Evolutionary conservation across 2,113 vertebrate genomes (phyloP), one percentile per base, ranked within the genome.

Genomic region (Panthera tigris): DNA sequence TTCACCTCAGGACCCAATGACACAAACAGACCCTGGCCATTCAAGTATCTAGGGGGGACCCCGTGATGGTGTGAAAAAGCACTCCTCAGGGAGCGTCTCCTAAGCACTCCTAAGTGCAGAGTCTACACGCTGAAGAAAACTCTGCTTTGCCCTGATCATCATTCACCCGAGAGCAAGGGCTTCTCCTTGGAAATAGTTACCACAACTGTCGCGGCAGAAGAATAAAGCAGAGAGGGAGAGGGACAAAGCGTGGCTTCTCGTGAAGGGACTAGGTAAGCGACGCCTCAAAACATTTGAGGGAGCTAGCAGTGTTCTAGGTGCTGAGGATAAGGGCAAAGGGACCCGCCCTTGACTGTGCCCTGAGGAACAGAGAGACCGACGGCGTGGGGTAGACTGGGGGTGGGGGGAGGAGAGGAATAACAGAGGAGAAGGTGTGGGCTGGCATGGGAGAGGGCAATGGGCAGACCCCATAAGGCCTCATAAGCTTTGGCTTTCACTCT

Each of bases 331-430:
- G n/a, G 50, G 5, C 66, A 73, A 87, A 97, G 33, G 19, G 16
- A 48, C 68, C 82, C 18, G 11, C 12, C 25, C 63, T 18, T 11
- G 36, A 81, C n/a, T 39, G 12, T 73, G 16, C 76, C 68, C 79
- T 33, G 16, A 57, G 7, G 19, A 36, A 52, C 45, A 86, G 63
- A 79, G 33, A 85, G 52, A 55, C 27, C 10, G n/a, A 16, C 27
- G 27, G 31, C 5, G 66, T 29, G 7, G 52, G 15, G 57, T 25
- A 15, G 31, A 25, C 1, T 1, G 73, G 41, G 7, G 18, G 6
- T 0, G 12, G 31, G 7, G 4, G 0, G 1, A 4, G 9, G 52
- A 57, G 45, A 16, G n/a, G 7, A 45, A 19, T 11, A 48, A 39
- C 31, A 68, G 18, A 16, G 45, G 57, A 78, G n/a, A 41, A 55